Base-by-base conservation (phyloP, 2,888 invertebrate species). In the Plusia festucae region DNA sequence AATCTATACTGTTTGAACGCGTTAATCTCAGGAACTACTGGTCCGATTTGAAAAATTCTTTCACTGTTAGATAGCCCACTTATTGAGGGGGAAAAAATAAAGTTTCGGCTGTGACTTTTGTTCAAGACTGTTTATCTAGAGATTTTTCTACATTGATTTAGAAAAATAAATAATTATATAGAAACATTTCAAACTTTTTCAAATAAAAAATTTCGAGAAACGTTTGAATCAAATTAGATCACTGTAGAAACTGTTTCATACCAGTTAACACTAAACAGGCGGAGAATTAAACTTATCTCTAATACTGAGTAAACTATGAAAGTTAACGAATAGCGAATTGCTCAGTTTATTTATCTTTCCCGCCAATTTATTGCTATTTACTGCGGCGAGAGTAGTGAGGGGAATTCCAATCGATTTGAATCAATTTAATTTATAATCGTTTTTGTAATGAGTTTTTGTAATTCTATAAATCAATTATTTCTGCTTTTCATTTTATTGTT, bases 281-380 rank as follows among this genome's bases (percentile, higher is more conserved):
- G 18, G 30, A 22, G 60, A 56, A 64, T 73, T 57, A 67, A 68
- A 60, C 52, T 54, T 65, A 81, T 71, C 60, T 66, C 65, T 58
- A 49, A 65, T 72, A 79, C 57, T 49, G n/a, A 46, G 63, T 76
- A 59, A 68, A 63, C 62, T 32, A 56, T 49, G 18, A 53, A 58
- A 44, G 60, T 27, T 60, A 60, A 57, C 65, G 53, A 46, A 74
- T 79, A 69, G 73, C 82, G 66, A 82, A 79, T 80, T 59, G 18
- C 40, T 34, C 1, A 8, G 68, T 70, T 77, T 82, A 71, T 79
- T 79, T 79, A 79, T 60, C 66, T 76, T 79, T 13, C 15, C 55
- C 60, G 68, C 65, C 68, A 77, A 79, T 80, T 79, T 77, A 80
- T 80, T 63, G 74, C 62, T 73, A 77, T 76, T 67, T 66, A 68